Evolutionary conservation across 1,140 invertebrate species (phyloP).

Genomic region (Heliconius hermathena): DNA sequence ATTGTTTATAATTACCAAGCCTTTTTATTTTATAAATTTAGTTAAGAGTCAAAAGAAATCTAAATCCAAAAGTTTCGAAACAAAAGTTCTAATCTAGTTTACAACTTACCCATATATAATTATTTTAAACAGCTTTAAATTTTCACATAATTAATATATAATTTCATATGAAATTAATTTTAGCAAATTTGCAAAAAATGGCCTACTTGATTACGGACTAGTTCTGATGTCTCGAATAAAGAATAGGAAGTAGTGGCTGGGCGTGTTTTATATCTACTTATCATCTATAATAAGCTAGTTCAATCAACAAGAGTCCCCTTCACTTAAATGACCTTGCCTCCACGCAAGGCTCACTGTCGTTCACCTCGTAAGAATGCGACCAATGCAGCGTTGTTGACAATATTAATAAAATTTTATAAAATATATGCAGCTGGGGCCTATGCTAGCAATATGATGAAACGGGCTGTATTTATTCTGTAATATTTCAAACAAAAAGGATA

Average conservation of each 20-base stretch:
- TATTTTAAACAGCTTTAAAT: neutral
- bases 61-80: neutral
- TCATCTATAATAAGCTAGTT: slow-evolving; percentile 33
- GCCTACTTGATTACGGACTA: neutral
- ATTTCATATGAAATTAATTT: neutral
- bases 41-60: too few species aligned
- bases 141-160: neutral
- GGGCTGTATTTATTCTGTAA: neutral
- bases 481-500: neutral
- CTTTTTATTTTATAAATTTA: neutral
- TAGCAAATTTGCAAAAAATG: neutral
- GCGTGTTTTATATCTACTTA: slow-evolving; percentile 22
- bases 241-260: slow-evolving; percentile 45
- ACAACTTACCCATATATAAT: neutral
- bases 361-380: slow-evolving; percentile 68
- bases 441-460: neutral
- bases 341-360: slow-evolving; percentile 68
- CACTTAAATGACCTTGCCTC: slow-evolving; percentile 69
- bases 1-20: neutral
- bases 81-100: neutral
- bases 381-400: slow-evolving; percentile 62
- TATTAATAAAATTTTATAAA: slow-evolving; percentile 17
- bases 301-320: slow-evolving; percentile 54
- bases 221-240: slow-evolving; percentile 34
- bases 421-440: neutral